Evolutionary conservation across 2,888 invertebrate species (phyloP), one percentile per base, ranked within the genome.

Genomic region (Drosophila peninsularis): DNA sequence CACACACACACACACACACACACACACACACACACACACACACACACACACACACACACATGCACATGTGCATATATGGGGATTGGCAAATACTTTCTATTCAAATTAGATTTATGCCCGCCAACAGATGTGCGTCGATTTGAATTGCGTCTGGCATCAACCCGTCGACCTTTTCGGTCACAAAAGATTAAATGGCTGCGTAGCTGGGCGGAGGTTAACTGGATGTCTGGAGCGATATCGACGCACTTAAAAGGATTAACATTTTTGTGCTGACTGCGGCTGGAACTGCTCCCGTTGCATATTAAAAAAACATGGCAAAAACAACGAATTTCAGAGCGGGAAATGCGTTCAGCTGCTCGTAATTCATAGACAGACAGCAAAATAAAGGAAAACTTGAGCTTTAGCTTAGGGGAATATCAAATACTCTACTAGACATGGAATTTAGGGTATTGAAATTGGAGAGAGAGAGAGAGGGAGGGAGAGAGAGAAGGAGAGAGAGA

Each of bases 231-330:
- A 54, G 49, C 75, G 64, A 75, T 75, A 68, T 55, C 62, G 79
- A 67, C 74, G 73, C 83, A 88, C 87, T 89, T 88, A 89, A 88
- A 88, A 88, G 85, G 89, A 88, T 88, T 88, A 88, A 78, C 69
- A 73, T 80, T 75, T 78, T 80, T 82, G 60, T 81, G 87, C 87
- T 85, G 78, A 85, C 82, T 63, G 73, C 45, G 75, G 75, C 36
- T 62, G 41, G 58, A 62, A 50, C 47, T 66, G 62, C 36, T 62
- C 57, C 65, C 57, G 62, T n/a, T 56, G 80, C 72, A 82, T 85
- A 84, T 80, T 76, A 73, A 79, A 75, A 76, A 78, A 76, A 71
- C 54, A 60, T 69, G 68, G 37, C 9, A 36, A 56, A 60, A 47
- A 47, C 17, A 47, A 44, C 19, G 30, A 36, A 27, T n/a, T 21